A percentile compares a stretch with the other conserved stretches of the same genome.
phyloP scores from a whole-genome alignment of 2,797 vertebrate genomes.

The Nannoperca australis region DNA sequence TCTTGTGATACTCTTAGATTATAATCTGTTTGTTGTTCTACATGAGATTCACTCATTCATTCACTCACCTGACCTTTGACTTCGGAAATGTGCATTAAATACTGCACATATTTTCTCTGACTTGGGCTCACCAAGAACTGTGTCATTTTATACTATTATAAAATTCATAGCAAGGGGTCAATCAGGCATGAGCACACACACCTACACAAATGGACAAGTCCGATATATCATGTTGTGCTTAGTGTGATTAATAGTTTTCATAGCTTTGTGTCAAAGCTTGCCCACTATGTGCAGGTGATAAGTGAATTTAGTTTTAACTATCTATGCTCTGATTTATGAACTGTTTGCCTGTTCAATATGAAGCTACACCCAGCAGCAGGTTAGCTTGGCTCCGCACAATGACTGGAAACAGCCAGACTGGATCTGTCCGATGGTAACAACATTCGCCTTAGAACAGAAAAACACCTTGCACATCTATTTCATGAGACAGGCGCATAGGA shows the following conservation, averaged over 20 bases:
- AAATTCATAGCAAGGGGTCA: background rate
- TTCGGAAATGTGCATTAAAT: background rate
- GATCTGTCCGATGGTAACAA: background rate
- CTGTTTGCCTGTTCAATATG: background rate
- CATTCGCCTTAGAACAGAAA: no score
- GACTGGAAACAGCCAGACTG: no score
- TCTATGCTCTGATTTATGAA: conserved; percentile 16
- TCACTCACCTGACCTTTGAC: background rate
- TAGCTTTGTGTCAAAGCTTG: conserved; percentile 55
- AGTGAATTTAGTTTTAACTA: conserved; percentile 26
- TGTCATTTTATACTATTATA: background rate
- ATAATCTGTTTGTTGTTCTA: background rate
- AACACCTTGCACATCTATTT: no score
- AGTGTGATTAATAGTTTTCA: conserved; percentile 57
- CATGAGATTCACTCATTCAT: background rate
- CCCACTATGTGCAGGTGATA: conserved; percentile 25
- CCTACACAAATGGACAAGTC: conserved; percentile 25
- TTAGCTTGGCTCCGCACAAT: background rate
- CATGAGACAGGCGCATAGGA: no score
- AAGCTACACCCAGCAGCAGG: background rate
- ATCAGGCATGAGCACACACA: conserved; percentile 11
- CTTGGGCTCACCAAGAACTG: background rate
- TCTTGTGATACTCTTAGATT: background rate
- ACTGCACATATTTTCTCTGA: background rate
- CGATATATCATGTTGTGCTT: background rate